These are phyloP conservation scores for Leptinotarsa juncta DNA, from an alignment of 2,888 invertebrate genomes.

Conservation along the genomic window DNA sequence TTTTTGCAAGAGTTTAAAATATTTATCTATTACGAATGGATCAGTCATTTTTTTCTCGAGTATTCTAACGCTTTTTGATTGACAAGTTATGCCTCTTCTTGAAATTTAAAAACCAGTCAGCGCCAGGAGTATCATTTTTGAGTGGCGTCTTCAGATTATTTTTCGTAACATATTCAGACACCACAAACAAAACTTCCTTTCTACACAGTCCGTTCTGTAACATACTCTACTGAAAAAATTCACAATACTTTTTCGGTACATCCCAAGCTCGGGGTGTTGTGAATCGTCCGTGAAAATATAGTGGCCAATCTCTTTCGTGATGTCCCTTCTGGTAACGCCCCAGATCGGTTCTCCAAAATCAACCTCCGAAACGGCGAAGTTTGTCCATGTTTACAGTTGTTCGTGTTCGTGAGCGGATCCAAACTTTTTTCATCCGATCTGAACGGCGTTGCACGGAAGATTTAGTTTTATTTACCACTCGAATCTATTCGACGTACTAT, in stretches of 20 bases:
- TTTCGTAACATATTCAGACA: too few species aligned
- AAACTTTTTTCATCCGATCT: conserved; percentile 30
- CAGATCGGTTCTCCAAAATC: conserved; percentile 16
- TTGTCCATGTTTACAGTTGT: conserved; percentile 31
- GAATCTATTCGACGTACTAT: conserved; percentile 37
- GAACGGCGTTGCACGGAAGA: conserved; percentile 32
- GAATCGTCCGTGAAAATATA: conserved; percentile 4
- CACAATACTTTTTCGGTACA: not conserved
- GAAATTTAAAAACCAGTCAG: too few species aligned
- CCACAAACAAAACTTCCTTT: too few species aligned
- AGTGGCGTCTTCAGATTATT: too few species aligned
- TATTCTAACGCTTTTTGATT: too few species aligned
- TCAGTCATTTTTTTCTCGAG: too few species aligned
- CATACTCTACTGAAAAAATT: too few species aligned
- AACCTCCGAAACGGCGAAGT: conserved; percentile 25
- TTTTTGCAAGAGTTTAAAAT: too few species aligned
- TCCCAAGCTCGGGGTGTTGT: not conserved
- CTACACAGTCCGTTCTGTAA: too few species aligned
- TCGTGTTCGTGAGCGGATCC: conserved; percentile 28
- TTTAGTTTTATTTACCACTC: conserved; percentile 41
- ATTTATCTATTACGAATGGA: too few species aligned
- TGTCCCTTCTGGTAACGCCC: conserved; percentile 11
- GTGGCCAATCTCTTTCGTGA: not conserved
- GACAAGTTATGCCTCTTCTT: too few species aligned
- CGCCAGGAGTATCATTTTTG: too few species aligned